Base-by-base conservation (phyloP, 1,140 invertebrate genomes). In the Hycleus phaleratus region DNA sequence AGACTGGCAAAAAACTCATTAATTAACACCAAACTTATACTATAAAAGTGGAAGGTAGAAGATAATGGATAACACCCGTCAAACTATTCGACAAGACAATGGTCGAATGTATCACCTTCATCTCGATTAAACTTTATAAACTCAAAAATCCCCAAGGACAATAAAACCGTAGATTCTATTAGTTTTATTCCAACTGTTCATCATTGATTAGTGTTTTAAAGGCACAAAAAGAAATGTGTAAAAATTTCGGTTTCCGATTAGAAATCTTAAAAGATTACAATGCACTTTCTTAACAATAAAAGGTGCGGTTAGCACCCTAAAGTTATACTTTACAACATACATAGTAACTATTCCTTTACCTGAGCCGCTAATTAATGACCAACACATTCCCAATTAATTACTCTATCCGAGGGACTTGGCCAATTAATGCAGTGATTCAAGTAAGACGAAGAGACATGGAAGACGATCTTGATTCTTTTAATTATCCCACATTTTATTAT, bases 311-410 rank as follows among this genome's bases (percentile, higher is more conserved):
- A 32, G 32, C 32, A 7, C 32, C 32, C 32, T 32, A 32, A 32
- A 32, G 32, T 32, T 32, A 32, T 32, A 32, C 32, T 32, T 32
- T 7, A 32, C 32, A 32, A 32, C 32, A 32, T 32, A 32, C 32
- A 32, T 7, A 32, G 32, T 5, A 7, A 32, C 4, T 32, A 32
- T 4, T 32, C 7, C 32, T 32, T 32, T 32, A 32, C 3, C 32
- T 32, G 32, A 32, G 32, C 51, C 54, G 60, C 59, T 69, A 69
- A 69, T 69, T 69, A 69, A 65, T 65, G 63, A 64, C 67, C 61
- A 62, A 67, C 67, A 69, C 67, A 69, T 67, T 67, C 63, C 58
- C 56, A 56, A 63, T 69, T 67, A 68, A 68, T 68, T 68, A 68
- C 67, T 65, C 55, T 49, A 63, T 68, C 64, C 32, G 54, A 56